Evolutionary conservation across 2,888 invertebrate species (phyloP).

Genomic region (Pyrrhosoma nymphula): DNA sequence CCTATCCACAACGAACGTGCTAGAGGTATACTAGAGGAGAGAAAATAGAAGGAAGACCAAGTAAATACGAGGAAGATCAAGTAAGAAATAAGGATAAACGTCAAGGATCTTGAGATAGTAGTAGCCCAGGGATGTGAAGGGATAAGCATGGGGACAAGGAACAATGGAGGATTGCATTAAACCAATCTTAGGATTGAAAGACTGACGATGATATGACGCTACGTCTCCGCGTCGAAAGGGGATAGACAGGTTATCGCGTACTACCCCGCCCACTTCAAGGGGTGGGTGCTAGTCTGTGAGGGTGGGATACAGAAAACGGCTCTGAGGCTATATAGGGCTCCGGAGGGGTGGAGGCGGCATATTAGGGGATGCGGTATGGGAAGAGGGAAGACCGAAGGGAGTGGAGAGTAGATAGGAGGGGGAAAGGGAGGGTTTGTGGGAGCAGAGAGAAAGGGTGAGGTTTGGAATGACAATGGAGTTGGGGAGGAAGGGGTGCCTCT

Average conservation of each 20-base stretch:
- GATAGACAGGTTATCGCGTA: neutral
- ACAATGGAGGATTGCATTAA: too few species aligned
- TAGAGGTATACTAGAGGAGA: too few species aligned
- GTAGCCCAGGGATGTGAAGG: too few species aligned
- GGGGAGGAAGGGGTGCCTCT: neutral
- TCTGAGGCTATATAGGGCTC: neutral
- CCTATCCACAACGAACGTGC: too few species aligned
- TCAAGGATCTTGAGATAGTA: too few species aligned
- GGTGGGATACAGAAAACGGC: too few species aligned
- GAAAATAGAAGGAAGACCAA: too few species aligned
- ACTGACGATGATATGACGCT: neutral
- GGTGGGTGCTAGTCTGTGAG: too few species aligned
- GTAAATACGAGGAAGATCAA: too few species aligned
- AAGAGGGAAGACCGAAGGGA: neutral
- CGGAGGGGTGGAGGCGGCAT: neutral
- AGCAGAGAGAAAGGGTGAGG: constrained; percentile 19
- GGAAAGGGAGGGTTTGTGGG: neutral
- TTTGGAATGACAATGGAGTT: constrained; percentile 23
- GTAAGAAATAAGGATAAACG: too few species aligned
- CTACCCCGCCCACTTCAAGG: neutral
- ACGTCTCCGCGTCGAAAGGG: neutral
- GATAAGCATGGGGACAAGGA: too few species aligned
- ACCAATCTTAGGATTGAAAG: too few species aligned
- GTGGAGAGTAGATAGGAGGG: neutral
- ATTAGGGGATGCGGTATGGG: neutral